Conservation (phyloP, 2,113 vertebrate genomes). For the Anoura caudifer region DNA sequence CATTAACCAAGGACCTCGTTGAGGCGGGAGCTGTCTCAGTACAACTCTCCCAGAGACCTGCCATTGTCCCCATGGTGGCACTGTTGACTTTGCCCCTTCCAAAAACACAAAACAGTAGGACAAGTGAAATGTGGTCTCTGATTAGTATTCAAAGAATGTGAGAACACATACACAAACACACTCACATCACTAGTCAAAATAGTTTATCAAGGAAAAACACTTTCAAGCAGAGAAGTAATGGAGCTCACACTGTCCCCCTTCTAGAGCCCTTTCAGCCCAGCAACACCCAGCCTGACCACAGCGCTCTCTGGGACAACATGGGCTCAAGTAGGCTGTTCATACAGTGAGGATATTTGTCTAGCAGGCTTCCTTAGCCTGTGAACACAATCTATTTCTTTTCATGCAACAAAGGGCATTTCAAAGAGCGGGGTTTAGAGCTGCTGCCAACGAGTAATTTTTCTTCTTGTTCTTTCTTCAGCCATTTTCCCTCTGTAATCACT, state of each 20-base stretch:
- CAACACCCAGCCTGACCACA: neutral
- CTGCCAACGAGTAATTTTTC: neutral
- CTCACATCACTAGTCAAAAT: neutral
- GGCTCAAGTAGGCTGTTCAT: neutral
- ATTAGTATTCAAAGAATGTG: neutral
- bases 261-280: neutral
- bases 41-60: neutral
- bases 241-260: neutral
- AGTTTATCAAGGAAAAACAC: neutral
- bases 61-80: neutral
- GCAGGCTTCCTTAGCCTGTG: conserved; percentile 1
- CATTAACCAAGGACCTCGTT: neutral
- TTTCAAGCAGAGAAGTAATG: neutral
- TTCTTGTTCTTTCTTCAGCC: conserved; percentile 19
- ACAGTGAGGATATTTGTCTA: neutral
- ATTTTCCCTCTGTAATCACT: neutral
- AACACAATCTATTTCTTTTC: conserved; percentile 40
- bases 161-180: neutral
- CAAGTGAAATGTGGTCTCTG: neutral
- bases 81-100: neutral
- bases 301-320: neutral
- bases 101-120: neutral
- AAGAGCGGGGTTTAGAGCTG: neutral
- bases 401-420: conserved; percentile 40
- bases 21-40: neutral